Percentiles rank a stretch among this genome's conserved stretches.
Evolutionary conservation across 2,113 vertebrate genomes (phyloP).

Genomic region (Gadus chalcogrammus): DNA sequence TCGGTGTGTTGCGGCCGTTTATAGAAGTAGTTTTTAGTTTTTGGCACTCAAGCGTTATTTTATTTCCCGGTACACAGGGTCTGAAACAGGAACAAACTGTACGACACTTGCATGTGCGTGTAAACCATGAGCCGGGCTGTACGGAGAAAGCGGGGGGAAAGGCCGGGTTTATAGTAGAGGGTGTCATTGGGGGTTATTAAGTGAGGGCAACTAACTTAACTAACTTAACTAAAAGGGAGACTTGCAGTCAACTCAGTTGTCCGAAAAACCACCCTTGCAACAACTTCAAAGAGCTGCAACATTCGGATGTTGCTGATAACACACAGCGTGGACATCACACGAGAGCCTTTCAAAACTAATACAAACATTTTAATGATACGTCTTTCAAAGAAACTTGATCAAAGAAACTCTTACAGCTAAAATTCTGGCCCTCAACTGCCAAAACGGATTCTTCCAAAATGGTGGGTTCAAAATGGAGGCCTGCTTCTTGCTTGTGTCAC

Average conservation of each 20-base stretch:
- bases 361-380: constrained; percentile 7
- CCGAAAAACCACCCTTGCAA: no score
- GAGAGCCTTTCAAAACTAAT: constrained; percentile 21
- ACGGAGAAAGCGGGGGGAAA: constrained; percentile 14
- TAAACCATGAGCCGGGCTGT: constrained; percentile 13
- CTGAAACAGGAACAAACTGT: neutral
- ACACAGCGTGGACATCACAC: constrained; percentile 6
- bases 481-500: constrained; percentile 36
- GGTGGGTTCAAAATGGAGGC: neutral
- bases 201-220: constrained; percentile 32
- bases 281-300: constrained; percentile 30
- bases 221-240: no score
- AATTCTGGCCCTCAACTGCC: constrained; percentile 16
- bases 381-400: constrained; percentile 11
- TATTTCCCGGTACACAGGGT: constrained; percentile 7
- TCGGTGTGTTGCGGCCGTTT: neutral
- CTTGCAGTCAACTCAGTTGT: no score
- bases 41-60: neutral
- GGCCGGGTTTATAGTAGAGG: neutral
- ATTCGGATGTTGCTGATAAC: constrained; percentile 1
- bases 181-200: constrained; percentile 22
- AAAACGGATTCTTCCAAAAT: constrained; percentile 14
- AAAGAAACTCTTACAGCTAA: constrained; percentile 7
- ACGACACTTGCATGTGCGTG: neutral
- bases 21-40: neutral